These are phyloP conservation scores for Drosophila repletoides DNA, from an alignment of 1,140 invertebrate genomes.

Conservation along the genomic window DNA sequence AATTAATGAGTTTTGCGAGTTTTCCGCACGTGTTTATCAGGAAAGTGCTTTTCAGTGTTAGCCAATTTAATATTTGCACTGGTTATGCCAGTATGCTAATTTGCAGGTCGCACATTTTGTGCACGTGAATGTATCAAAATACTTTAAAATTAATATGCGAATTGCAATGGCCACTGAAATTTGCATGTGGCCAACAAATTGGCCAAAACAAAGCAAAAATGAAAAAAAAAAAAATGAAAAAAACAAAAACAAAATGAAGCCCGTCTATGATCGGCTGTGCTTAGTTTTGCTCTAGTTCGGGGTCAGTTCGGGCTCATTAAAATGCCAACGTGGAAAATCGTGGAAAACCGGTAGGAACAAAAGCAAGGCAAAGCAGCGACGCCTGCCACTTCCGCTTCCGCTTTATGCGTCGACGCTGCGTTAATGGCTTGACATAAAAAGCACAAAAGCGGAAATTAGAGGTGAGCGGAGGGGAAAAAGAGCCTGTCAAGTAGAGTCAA, in stretches of 20 bases:
- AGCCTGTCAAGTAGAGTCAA: too few species aligned
- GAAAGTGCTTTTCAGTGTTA: constrained; percentile 58
- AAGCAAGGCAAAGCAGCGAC: constrained; percentile 33
- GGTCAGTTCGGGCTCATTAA: constrained; percentile 64
- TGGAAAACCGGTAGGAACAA: constrained; percentile 43
- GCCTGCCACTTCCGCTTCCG: constrained; percentile 37
- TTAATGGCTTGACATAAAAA: constrained; percentile 50
- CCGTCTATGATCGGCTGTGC: too few species aligned
- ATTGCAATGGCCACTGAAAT: constrained; percentile 44
- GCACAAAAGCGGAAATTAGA: neutral
- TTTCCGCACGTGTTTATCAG: neutral
- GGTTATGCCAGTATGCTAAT: constrained; percentile 54
- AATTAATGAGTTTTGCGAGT: too few species aligned
- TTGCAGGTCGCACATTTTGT: constrained; percentile 9
- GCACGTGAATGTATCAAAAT: constrained; percentile 60
- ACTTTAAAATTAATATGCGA: constrained; percentile 63
- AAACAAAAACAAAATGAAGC: too few species aligned
- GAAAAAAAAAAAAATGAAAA: too few species aligned
- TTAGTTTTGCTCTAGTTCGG: too few species aligned
- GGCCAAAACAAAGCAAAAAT: constrained; percentile 34
- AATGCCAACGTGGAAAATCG: constrained; percentile 47
- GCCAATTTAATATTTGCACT: constrained; percentile 22
- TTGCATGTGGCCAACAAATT: constrained; percentile 60
- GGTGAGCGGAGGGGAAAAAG: too few species aligned
- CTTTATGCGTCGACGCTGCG: constrained; percentile 44